Evolutionary conservation across 2,113 vertebrate species (phyloP).

Genomic region (Tetraodon nigroviridis): DNA sequence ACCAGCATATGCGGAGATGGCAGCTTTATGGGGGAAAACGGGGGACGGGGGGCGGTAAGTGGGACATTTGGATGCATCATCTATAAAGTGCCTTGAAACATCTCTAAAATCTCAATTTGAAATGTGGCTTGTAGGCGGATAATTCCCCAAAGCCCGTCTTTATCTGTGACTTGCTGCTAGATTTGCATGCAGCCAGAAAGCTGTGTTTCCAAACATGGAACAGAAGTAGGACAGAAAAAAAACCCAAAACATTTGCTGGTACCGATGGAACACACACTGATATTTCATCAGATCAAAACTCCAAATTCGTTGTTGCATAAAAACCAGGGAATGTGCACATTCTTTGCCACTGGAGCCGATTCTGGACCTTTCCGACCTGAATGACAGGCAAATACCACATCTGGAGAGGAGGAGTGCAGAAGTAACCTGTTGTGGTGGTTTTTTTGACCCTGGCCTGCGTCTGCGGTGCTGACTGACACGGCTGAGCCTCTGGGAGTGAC

Average conservation of each 20-base stretch:
- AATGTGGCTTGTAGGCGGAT: constrained; percentile 56
- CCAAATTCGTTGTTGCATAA: not conserved
- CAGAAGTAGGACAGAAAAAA: constrained; percentile 44
- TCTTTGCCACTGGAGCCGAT: too few relatives aligned
- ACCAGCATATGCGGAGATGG: too few relatives aligned
- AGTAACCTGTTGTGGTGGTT: not conserved
- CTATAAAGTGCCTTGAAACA: constrained; percentile 48
- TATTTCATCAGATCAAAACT: constrained; percentile 6
- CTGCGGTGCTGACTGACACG: not conserved
- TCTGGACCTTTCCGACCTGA: too few relatives aligned
- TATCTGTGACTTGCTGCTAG: constrained; percentile 47
- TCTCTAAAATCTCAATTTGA: constrained; percentile 55
- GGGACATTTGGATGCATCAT: constrained; percentile 43
- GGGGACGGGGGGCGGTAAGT: too few relatives aligned
- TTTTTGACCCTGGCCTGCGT: constrained; percentile 11
- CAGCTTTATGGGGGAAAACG: too few relatives aligned
- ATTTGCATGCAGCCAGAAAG: constrained; percentile 49
- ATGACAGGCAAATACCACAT: too few relatives aligned
- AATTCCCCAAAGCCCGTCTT: constrained; percentile 60
- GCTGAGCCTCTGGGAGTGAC: constrained; percentile 27
- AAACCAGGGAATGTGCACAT: too few relatives aligned
- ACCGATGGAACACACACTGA: not conserved
- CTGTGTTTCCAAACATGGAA: constrained; percentile 40
- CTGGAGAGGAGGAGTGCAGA: not conserved
- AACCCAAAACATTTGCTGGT: constrained; percentile 10